Base-by-base conservation (phyloP, 2,797 vertebrate species). In the Etheostoma perlongum region DNA sequence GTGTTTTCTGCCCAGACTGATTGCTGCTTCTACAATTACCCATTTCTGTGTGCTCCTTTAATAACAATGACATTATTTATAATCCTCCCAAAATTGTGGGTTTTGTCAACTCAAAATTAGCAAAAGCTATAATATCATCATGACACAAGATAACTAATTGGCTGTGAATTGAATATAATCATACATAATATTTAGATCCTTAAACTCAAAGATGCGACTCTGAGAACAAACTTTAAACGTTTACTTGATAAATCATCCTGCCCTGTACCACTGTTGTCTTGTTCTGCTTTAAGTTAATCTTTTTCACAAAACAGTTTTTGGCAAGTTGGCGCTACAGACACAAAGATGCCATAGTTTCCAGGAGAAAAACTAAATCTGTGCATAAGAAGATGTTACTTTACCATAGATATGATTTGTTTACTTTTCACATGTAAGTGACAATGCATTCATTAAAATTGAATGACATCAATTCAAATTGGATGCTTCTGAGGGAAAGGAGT, bases 401-500 rank as follows among this genome's bases (percentile, higher is more conserved):
- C 62, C 36, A 47, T 5, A 18, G 30, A 47, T 16, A 23, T 25
- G 52, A 65, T 27, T 48, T 23, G 51, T 66, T 79, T 40, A 25
- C 53, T 72, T 85, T 83, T 81, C 53, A 67, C 76, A 84, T 71
- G 82, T 73, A 67, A 85, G 58, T 74, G 82, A 90, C 79, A 88
- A 87, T 78, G 65, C 68, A 76, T 76, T 89, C 85, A 93, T 91
- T 79, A 89, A 89, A 91, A 79, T 63, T 84, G 60, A 87, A 90
- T 88, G 81, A 79, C 33, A 65, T n/a, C 62, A 86, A 86, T 88
- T 90, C 75, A 89, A 90, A 85, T 78, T 76, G 83, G 76, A 91
- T 90, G 83, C 53, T 68, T 72, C 74, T 79, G 58, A 71, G 78
- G 47, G 61, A 72, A 67, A 78, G 23, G 51, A 67, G 55, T 72